Evolutionary conservation across 2,797 vertebrate genomes (phyloP), one percentile per base, ranked within the genome.

Genomic region (Chaetodon trifasciatus): DNA sequence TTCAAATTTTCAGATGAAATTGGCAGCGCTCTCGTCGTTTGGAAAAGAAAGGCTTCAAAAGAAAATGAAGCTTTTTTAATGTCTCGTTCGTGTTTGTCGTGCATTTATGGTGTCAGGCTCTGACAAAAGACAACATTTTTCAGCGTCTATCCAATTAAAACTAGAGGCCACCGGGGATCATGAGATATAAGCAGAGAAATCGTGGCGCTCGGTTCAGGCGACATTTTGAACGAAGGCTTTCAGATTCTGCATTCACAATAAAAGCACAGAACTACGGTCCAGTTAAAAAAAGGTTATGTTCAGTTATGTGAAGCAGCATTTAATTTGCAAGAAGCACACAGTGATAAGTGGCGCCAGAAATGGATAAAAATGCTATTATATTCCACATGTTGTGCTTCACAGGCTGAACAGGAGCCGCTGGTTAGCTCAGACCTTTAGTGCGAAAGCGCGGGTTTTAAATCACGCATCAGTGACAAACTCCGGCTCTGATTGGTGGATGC

Each of bases 1-100:
- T 21, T 78, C 15, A 42, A 2, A 64, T 61, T 17, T 44, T 60
- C 23, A 17, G 63, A 55, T 68, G 8, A 52, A 71, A 64, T 5
- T 24, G 46, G 8, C 2, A n/a, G 6, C 7, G 60, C 0, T 10
- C 52, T 37, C 55, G 24, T 28, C 9, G 28, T 47, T 55, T 60
- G 15, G 8, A 40, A 68, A 50, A 56, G 17, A 72, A 42, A 40
- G n/a, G 19, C 15, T 50, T 24, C 1, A 47, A 50, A 17, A 39
- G 32, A 55, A 32, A 32, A 4, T 32, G 28, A 32, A 32, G 28
- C 28, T 32, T 32, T 32, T 32, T 32, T 32, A 3, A 32, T 32
- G 28, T 32, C 28, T 32, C 10, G 3, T 42, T 10, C 42, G 11
- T 46, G 44, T 46, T 46, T 28, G 32, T 13, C 11, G 4, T 23